These are phyloP conservation scores for Crotalus viridis DNA, from an alignment of 2,113 vertebrate species.

Conservation along the genomic window DNA sequence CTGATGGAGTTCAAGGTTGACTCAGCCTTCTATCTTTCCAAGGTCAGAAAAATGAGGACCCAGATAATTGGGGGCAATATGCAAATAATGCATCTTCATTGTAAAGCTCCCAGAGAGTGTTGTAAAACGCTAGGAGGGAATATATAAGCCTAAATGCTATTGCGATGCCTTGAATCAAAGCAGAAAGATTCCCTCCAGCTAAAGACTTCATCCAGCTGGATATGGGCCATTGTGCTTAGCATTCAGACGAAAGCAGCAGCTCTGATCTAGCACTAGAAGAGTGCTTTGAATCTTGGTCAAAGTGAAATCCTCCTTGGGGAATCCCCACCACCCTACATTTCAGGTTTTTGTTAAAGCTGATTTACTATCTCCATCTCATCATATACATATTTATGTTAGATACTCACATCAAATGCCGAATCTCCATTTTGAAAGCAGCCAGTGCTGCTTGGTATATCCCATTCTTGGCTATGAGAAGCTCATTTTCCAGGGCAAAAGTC, in stretches of 20 bases:
- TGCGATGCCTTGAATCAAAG: background rate
- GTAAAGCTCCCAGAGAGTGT: background rate
- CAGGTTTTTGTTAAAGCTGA: background rate
- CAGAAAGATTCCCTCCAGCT: background rate
- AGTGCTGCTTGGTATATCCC: constrained; percentile 86
- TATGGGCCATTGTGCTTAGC: background rate
- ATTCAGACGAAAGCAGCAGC: background rate
- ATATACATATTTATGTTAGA: background rate
- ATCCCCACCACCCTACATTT: background rate
- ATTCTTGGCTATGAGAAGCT: constrained; percentile 88
- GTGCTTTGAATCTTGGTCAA: background rate
- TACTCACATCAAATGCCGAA: constrained; percentile 90
- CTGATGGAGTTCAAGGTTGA: background rate
- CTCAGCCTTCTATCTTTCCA: background rate
- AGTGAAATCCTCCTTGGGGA: background rate
- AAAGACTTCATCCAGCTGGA: background rate
- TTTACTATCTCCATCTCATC: background rate
- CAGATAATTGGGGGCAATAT: background rate
- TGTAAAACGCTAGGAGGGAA: background rate
- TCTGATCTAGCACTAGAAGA: background rate
- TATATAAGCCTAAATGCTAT: background rate
- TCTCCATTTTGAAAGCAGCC: constrained; percentile 91
- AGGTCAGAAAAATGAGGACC: background rate
- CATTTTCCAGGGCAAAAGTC: constrained; percentile 87
- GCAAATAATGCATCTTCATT: background rate